These are phyloP conservation scores for Tetraodon nigroviridis DNA, from an alignment of 2,113 vertebrate species.

Conservation along the genomic window DNA sequence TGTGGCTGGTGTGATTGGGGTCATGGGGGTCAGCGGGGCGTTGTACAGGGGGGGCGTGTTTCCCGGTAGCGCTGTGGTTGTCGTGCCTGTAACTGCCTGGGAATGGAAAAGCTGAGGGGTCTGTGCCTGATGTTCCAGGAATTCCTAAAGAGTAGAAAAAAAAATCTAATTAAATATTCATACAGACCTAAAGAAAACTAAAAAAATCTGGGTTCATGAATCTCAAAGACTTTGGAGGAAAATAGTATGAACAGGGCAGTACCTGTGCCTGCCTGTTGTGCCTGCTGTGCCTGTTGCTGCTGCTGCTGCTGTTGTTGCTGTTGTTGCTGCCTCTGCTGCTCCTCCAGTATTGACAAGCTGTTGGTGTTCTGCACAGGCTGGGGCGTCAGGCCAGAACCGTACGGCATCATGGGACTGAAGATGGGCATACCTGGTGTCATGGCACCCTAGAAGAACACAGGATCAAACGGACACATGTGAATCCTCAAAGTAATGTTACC, in stretches of 20 bases:
- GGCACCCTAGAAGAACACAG: slow-evolving; percentile 73
- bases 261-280: slow-evolving; percentile 77
- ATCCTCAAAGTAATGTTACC: not conserved
- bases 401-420: slow-evolving; percentile 98
- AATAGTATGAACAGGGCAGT: not conserved
- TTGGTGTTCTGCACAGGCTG: slow-evolving; percentile 94
- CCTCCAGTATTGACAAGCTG: slow-evolving; percentile 89
- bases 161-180: no score
- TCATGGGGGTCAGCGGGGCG: slow-evolving; percentile 94
- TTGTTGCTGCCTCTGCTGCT: slow-evolving; percentile 90
- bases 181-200: not conserved
- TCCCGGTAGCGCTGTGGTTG: slow-evolving; percentile 87
- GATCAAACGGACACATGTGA: not conserved
- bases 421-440: slow-evolving; percentile 93
- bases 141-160: slow-evolving; percentile 53
- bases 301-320: slow-evolving; percentile 79
- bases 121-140: slow-evolving; percentile 82
- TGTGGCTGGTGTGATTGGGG: slow-evolving; percentile 91
- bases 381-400: slow-evolving; percentile 92
- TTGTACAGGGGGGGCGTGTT: slow-evolving; percentile 87
- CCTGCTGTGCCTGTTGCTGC: slow-evolving; percentile 78
- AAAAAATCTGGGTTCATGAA: not conserved
- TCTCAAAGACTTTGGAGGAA: not conserved
- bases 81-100: slow-evolving; percentile 81
- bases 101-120: slow-evolving; percentile 95